Evolutionary conservation across 2,888 invertebrate genomes (phyloP).

Genomic region (Ditula angustiorana): DNA sequence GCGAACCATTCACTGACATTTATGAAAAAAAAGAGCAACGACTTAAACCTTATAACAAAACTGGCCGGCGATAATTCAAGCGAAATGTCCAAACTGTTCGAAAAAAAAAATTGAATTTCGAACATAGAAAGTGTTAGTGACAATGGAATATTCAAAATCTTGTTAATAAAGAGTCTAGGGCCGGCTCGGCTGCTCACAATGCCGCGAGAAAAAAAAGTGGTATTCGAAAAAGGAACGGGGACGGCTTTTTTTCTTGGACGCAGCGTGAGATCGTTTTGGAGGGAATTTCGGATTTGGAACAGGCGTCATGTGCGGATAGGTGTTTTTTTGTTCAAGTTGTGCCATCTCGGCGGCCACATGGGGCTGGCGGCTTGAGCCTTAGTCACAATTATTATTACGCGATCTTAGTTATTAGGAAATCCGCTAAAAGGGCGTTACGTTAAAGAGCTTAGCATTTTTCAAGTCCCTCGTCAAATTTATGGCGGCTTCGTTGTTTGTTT

Average conservation of each 20-base stretch:
- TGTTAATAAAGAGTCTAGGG: constrained; percentile 82
- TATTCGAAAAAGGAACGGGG: constrained; percentile 70
- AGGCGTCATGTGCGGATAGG: constrained; percentile 60
- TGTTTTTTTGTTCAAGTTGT: constrained; percentile 57
- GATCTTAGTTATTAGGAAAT: constrained; percentile 63
- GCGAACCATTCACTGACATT: constrained; percentile 74
- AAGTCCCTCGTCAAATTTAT: constrained; percentile 57
- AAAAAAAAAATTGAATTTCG: constrained; percentile 72
- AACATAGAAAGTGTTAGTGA: constrained; percentile 84
- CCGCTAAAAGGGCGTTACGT: constrained; percentile 65
- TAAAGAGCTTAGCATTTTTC: constrained; percentile 52
- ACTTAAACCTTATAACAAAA: constrained; percentile 82
- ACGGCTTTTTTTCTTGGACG: constrained; percentile 68
- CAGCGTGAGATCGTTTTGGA: constrained; percentile 84
- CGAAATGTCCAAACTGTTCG: constrained; percentile 82
- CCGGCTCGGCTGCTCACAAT: constrained; percentile 58
- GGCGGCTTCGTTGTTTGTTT: constrained; percentile 60
- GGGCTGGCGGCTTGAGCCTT: constrained; percentile 56
- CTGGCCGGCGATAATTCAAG: constrained; percentile 84
- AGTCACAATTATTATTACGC: constrained; percentile 64
- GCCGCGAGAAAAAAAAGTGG: constrained; percentile 62
- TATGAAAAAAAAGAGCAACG: constrained; percentile 74
- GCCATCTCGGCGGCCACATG: constrained; percentile 61
- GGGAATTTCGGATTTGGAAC: constrained; percentile 79
- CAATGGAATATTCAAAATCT: constrained; percentile 84